phyloP scores from a whole-genome alignment of 2,113 vertebrate genomes.

The Fregata magnificens region DNA sequence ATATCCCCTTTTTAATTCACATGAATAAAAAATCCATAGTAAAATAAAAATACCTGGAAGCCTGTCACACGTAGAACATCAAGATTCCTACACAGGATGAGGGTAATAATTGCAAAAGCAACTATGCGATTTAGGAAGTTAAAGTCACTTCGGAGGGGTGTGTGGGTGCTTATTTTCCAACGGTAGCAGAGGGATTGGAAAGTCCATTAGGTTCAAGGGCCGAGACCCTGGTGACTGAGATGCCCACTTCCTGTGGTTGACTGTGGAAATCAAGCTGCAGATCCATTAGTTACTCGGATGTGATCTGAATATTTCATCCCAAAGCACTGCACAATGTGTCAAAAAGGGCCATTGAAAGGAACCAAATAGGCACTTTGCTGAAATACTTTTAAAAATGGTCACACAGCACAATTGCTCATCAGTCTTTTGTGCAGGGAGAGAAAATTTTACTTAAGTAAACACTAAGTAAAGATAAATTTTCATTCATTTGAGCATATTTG shows the following conservation, averaged over 20 bases:
- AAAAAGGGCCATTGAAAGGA: neutral
- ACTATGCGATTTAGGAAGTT: neutral
- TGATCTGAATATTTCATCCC: neutral
- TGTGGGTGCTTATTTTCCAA: neutral
- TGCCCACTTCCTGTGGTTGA: neutral
- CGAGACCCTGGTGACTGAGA: neutral
- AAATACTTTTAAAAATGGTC: neutral
- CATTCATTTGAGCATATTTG: neutral
- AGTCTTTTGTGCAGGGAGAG: neutral
- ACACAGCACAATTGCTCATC: neutral
- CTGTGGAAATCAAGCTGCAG: neutral
- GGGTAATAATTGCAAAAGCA: neutral
- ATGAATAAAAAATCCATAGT: constrained; percentile 1
- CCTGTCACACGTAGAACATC: neutral
- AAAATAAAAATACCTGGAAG: constrained; percentile 6
- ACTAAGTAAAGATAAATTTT: neutral
- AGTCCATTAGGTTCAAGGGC: neutral
- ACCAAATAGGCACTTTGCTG: neutral
- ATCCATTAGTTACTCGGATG: neutral
- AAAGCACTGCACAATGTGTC: neutral
- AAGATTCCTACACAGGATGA: neutral
- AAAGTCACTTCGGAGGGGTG: fast-evolving
- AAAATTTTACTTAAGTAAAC: neutral
- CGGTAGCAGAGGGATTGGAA: neutral
- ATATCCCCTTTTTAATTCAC: neutral